A percentile compares a stretch with the other conserved stretches of the same genome.
These are phyloP conservation scores for Sminthurinus signatus DNA, from an alignment of 1,140 invertebrate species.

Conservation along the genomic window DNA sequence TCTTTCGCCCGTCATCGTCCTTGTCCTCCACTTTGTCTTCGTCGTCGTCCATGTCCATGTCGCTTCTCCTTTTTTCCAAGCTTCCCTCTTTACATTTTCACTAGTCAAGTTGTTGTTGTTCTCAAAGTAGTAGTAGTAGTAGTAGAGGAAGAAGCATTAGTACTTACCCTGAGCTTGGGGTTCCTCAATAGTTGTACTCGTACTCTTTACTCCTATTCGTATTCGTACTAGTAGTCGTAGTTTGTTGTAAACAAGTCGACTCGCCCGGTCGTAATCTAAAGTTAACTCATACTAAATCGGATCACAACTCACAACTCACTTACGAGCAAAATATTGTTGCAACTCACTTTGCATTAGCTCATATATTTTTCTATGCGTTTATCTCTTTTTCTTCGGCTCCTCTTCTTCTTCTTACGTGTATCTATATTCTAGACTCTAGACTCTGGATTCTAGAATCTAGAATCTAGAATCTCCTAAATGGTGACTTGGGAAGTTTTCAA, in stretches of 20 bases:
- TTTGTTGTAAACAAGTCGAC: not conserved
- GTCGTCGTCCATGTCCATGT: too few relatives aligned
- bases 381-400: constrained; percentile 1
- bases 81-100: too few relatives aligned
- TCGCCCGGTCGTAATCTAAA: constrained; percentile 1
- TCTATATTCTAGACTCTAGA: too few relatives aligned
- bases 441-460: too few relatives aligned
- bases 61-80: too few relatives aligned
- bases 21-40: too few relatives aligned
- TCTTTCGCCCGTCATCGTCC: too few relatives aligned
- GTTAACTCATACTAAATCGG: constrained; percentile 6
- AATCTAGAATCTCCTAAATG: too few relatives aligned
- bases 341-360: not conserved
- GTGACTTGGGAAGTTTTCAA: constrained; percentile 5
- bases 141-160: too few relatives aligned
- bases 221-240: not conserved
- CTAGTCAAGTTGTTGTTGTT: not conserved
- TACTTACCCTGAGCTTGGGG: too few relatives aligned
- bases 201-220: not conserved
- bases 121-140: too few relatives aligned
- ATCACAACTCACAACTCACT: constrained; percentile 10
- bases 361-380: constrained; percentile 11
- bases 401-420: not conserved
- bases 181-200: too few relatives aligned
- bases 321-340: constrained; percentile 8